Conservation (phyloP, 2,888 invertebrate genomes). For the Cryptophagus acutangulus region DNA sequence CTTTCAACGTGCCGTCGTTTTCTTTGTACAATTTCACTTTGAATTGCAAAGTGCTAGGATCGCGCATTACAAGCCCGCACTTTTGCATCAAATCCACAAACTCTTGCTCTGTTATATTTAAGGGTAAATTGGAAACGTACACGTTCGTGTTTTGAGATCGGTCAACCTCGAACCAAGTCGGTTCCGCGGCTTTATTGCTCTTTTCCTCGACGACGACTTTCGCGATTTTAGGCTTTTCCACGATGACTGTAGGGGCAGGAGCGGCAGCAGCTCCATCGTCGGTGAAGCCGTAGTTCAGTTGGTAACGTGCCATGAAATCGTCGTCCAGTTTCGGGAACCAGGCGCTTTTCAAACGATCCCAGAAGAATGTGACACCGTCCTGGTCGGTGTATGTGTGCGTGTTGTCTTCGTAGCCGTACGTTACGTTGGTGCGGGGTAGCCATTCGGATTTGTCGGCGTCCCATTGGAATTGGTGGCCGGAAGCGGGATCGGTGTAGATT, state of each 20-base stretch:
- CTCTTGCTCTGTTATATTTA: slow-evolving; percentile 82
- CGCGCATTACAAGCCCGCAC: slow-evolving; percentile 87
- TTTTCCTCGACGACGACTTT: slow-evolving; percentile 22
- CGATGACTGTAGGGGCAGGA: slow-evolving; percentile 16
- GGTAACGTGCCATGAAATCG: slow-evolving; percentile 93
- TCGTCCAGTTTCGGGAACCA: slow-evolving; percentile 98
- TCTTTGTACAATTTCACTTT: slow-evolving; percentile 74
- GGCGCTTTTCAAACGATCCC: slow-evolving; percentile 85
- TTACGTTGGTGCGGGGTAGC: slow-evolving; percentile 45
- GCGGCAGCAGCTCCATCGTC: slow-evolving; percentile 31
- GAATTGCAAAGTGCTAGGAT: slow-evolving; percentile 29
- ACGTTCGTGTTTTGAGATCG: slow-evolving; percentile 89
- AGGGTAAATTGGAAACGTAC: slow-evolving; percentile 89
- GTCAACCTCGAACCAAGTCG: slow-evolving; percentile 85
- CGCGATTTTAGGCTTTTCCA: slow-evolving; percentile 27
- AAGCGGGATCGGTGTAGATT: slow-evolving; percentile 69
- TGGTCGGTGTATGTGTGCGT: slow-evolving; percentile 74
- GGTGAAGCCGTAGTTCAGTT: slow-evolving; percentile 88
- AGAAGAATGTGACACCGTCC: slow-evolving; percentile 87
- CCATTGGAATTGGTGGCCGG: slow-evolving; percentile 64
- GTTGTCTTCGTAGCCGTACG: slow-evolving; percentile 70
- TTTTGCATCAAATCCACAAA: slow-evolving; percentile 92
- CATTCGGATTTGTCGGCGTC: slow-evolving; percentile 58
- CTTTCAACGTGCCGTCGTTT: slow-evolving; percentile 77
- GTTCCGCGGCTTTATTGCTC: slow-evolving; percentile 54